A percentile compares a stretch with the other conserved stretches of the same genome.
Conservation (phyloP, 2,113 vertebrate genomes). For the Meriones unguiculatus region DNA sequence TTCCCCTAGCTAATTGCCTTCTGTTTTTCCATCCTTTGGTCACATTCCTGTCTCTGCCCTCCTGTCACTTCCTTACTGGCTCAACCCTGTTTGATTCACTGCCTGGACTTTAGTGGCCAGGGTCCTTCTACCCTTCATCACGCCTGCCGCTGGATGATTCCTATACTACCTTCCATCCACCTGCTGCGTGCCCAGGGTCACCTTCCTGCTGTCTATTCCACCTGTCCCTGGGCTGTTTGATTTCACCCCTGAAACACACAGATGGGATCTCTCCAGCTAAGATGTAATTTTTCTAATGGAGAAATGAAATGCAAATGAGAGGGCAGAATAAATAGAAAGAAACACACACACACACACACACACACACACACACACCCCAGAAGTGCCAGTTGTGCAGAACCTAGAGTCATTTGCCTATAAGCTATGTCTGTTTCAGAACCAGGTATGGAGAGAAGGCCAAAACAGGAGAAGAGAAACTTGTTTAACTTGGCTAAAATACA, state of each 20-base stretch:
- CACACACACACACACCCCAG: not conserved
- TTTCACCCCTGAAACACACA: slow-evolving; percentile 77
- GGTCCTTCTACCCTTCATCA: slow-evolving; percentile 70
- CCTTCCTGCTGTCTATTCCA: slow-evolving; percentile 79
- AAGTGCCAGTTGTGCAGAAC: not conserved
- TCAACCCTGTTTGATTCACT: slow-evolving; percentile 79
- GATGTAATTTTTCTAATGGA: slow-evolving; percentile 71
- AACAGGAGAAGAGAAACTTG: not conserved
- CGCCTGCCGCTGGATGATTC: slow-evolving; percentile 71
- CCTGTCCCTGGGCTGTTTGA: slow-evolving; percentile 77
- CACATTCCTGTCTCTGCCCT: slow-evolving; percentile 68
- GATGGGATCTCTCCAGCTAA: slow-evolving; percentile 78
- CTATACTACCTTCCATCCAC: slow-evolving; percentile 14
- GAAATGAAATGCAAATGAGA: slow-evolving; percentile 66
- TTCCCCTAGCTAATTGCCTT: slow-evolving; percentile 79
- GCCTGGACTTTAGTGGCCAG: slow-evolving; percentile 37
- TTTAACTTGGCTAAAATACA: not conserved
- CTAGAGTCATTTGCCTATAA: slow-evolving; percentile 3
- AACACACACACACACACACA: not conserved
- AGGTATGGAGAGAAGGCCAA: not conserved
- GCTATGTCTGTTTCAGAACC: not conserved
- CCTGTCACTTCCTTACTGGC: slow-evolving; percentile 67
- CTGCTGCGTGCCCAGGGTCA: slow-evolving; percentile 72
- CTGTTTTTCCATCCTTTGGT: slow-evolving; percentile 65
- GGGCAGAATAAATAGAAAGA: slow-evolving; percentile 50